Evolutionary conservation across 2,113 vertebrate genomes (phyloP).

Genomic region (Typhlomys cinereus): DNA sequence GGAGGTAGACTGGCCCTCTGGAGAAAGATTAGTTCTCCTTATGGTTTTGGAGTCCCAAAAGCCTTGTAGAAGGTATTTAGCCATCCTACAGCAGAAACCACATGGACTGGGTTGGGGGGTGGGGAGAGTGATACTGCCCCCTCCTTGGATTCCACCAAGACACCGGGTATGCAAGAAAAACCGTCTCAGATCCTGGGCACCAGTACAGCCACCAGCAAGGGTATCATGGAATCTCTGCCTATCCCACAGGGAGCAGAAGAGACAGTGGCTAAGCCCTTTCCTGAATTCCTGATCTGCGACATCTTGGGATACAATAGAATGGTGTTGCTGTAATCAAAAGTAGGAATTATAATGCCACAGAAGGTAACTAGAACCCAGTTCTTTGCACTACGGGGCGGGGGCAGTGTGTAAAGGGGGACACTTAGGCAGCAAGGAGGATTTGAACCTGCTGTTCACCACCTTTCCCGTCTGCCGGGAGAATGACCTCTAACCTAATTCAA

Average conservation of each 20-base stretch:
- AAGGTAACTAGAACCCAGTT: background rate
- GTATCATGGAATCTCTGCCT: background rate
- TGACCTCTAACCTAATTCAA: background rate
- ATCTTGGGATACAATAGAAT: background rate
- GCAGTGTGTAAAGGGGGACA: background rate
- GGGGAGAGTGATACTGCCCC: background rate
- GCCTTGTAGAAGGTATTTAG: background rate
- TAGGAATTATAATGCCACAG: background rate
- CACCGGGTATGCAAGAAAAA: background rate
- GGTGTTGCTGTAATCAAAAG: background rate
- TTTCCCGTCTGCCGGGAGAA: background rate
- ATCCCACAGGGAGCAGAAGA: background rate
- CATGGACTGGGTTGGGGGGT: fast-evolving
- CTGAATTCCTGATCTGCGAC: background rate
- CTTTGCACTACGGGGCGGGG: background rate
- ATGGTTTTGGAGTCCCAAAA: background rate
- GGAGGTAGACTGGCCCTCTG: background rate
- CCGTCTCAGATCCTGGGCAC: background rate
- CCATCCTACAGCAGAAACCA: background rate
- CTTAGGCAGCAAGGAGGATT: background rate
- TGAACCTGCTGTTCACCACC: background rate
- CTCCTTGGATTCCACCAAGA: background rate
- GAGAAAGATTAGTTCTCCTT: background rate
- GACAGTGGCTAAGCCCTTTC: background rate
- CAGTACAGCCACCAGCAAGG: background rate